These are phyloP conservation scores for Nomada lathburiana DNA, from an alignment of 2,888 invertebrate species.

Conservation along the genomic window DNA sequence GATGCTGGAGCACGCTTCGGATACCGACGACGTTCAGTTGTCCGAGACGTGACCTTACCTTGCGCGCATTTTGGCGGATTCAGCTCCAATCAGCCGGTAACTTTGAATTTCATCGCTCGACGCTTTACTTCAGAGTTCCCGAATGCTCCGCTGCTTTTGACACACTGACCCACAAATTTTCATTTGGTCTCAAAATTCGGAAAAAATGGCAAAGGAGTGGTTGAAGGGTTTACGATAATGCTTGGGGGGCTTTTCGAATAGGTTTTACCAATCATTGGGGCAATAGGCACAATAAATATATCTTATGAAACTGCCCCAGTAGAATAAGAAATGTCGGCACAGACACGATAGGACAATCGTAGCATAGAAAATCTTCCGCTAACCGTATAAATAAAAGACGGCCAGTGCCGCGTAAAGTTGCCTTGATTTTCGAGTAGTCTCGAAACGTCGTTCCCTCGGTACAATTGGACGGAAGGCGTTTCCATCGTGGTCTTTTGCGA, in stretches of 20 bases:
- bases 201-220: too few species aligned
- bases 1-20: constrained; percentile 68
- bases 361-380: not conserved
- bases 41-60: constrained; percentile 63
- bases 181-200: too few species aligned
- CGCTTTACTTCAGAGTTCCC: not conserved
- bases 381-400: not conserved
- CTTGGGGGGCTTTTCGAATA: too few species aligned
- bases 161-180: not conserved
- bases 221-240: too few species aligned
- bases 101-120: constrained; percentile 20
- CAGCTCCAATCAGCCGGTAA: constrained; percentile 68
- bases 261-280: too few species aligned
- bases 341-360: not conserved
- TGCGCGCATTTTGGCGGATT: constrained; percentile 50
- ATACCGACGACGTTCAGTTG: constrained; percentile 61
- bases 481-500: constrained; percentile 49
- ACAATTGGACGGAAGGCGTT: constrained; percentile 8
- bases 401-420: not conserved
- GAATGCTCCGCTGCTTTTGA: not conserved
- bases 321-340: not conserved
- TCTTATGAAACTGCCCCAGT: too few species aligned
- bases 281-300: too few species aligned
- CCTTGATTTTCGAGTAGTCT: not conserved
- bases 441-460: not conserved